These are phyloP conservation scores for Carapus acus DNA, from an alignment of 2,797 vertebrate genomes.

Conservation along the genomic window DNA sequence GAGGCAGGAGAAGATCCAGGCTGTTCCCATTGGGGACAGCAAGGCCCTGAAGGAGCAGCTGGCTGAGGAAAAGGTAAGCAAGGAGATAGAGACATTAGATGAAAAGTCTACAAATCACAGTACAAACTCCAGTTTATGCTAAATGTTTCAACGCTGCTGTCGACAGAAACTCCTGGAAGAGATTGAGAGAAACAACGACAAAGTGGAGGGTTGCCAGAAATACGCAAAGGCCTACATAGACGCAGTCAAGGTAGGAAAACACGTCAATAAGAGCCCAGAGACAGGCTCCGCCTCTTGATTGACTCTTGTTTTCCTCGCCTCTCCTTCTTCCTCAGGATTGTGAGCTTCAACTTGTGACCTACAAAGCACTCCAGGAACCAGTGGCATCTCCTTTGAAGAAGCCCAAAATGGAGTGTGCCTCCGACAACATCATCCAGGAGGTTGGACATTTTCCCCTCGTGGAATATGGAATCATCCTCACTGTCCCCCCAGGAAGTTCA, in stretches of 20 bases:
- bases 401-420: conserved; percentile 83
- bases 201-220: conserved; percentile 86
- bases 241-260: conserved; percentile 80
- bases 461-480: too few relatives aligned
- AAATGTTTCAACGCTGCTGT: background rate
- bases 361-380: conserved; percentile 88
- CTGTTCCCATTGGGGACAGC: conserved; percentile 70
- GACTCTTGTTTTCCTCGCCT: too few relatives aligned
- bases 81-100: too few relatives aligned
- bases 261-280: background rate
- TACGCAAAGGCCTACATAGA: conserved; percentile 90
- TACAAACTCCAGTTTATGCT: background rate
- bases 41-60: conserved; percentile 78
- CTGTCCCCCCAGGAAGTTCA: too few relatives aligned
- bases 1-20: conserved; percentile 83
- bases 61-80: conserved; percentile 81
- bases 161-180: conserved; percentile 86
- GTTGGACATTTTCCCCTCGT: too few relatives aligned
- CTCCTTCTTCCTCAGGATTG: too few relatives aligned
- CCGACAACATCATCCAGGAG: conserved; percentile 91
- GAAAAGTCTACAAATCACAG: background rate
- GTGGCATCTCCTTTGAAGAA: conserved; percentile 87
- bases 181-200: conserved; percentile 80
- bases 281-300: background rate
- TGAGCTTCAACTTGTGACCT: conserved; percentile 88